phyloP scores from a whole-genome alignment of 30 jellyfish, hydroid and myxozoan genomes.

The Aurelia aurita region DNA sequence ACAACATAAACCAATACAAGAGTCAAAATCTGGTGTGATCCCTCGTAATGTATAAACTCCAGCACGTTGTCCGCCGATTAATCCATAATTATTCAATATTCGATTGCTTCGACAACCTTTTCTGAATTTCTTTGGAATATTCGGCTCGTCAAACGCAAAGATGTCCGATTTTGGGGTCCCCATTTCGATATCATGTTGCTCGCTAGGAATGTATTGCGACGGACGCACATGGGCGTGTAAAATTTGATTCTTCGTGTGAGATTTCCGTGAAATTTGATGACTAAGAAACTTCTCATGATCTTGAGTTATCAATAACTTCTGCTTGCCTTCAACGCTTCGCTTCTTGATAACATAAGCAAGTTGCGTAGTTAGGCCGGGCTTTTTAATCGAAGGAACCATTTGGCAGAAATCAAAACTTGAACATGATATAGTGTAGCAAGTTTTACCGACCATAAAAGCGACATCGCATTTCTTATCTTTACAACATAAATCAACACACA shows the following conservation, averaged over 20 bases:
- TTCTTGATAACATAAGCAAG: slow-evolving; percentile 95
- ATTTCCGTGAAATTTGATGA: slow-evolving; percentile 46
- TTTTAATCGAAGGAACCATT: slow-evolving; percentile 81
- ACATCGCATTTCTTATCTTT: slow-evolving; percentile 95
- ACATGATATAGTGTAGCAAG: slow-evolving; percentile 96
- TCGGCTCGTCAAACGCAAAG: slow-evolving; percentile 77
- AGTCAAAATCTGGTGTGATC: slow-evolving; percentile 87
- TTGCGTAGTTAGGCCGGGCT: slow-evolving; percentile 67
- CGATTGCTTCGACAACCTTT: slow-evolving; percentile 79
- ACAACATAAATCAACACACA: slow-evolving; percentile 96
- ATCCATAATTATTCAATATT: slow-evolving; percentile 69
- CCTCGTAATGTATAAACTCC: slow-evolving; percentile 96
- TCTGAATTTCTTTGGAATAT: slow-evolving; percentile 84
- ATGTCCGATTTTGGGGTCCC: slow-evolving; percentile 83
- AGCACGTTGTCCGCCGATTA: slow-evolving; percentile 97
- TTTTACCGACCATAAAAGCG: slow-evolving; percentile 92
- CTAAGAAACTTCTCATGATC: slow-evolving; percentile 73
- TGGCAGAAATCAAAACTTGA: slow-evolving; percentile 93
- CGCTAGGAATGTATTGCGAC: neutral
- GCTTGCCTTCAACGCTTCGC: slow-evolving; percentile 55
- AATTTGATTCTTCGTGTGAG: slow-evolving; percentile 16
- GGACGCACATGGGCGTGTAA: no score
- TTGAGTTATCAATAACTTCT: slow-evolving; percentile 67
- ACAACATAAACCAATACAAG: slow-evolving; percentile 93
- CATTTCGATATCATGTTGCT: slow-evolving; percentile 40